Conservation (phyloP, 2,888 invertebrate species). For the Sphinx pinastri region DNA sequence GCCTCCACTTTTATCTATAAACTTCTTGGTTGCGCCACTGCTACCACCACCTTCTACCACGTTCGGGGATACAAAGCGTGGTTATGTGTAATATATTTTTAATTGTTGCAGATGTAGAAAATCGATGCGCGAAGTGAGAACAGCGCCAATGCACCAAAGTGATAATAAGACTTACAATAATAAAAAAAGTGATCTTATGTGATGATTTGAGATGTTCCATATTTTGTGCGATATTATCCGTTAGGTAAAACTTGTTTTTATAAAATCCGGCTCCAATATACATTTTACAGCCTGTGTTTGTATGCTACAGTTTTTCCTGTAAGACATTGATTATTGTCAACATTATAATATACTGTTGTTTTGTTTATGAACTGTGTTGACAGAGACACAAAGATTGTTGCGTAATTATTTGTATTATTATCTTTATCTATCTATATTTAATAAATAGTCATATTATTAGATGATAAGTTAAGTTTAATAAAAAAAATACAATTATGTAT, state of each 20-base stretch:
- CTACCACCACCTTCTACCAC: background rate
- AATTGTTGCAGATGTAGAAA: slow-evolving; percentile 23
- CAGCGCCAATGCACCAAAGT: slow-evolving; percentile 23
- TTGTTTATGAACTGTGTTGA: background rate
- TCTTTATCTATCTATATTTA: background rate
- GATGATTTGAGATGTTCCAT: background rate
- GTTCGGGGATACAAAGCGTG: background rate
- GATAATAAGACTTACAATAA: background rate
- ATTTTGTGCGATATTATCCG: background rate
- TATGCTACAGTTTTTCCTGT: background rate
- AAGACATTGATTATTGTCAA: background rate
- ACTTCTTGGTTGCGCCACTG: background rate
- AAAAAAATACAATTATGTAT: background rate
- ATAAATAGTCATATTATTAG: slow-evolving; percentile 5
- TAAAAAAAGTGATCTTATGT: slow-evolving; percentile 15
- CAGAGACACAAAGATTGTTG: background rate
- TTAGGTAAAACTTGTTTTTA: background rate
- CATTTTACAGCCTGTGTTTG: background rate
- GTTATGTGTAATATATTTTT: background rate
- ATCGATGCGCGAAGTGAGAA: slow-evolving; percentile 4
- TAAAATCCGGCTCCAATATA: background rate
- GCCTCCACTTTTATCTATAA: no score
- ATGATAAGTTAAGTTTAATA: background rate
- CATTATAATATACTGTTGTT: background rate
- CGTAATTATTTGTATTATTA: background rate